phyloP scores from a whole-genome alignment of 2,113 vertebrate species.

The Megaceryle torquata region DNA sequence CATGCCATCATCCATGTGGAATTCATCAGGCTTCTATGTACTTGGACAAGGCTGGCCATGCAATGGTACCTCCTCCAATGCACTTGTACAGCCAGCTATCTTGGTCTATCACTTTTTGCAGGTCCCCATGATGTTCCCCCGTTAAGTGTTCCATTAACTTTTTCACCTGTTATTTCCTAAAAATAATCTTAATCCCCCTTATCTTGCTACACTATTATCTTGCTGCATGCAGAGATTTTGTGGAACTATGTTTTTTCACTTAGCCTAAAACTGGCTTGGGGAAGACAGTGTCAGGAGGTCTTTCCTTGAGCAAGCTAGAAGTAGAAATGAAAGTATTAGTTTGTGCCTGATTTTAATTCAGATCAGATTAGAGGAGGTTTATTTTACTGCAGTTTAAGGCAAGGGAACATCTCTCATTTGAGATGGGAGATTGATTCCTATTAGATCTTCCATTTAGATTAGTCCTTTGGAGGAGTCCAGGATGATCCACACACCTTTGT shows the following conservation, averaged over 20 bases:
- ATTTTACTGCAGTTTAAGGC: background rate
- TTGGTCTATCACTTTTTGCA: background rate
- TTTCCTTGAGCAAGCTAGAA: background rate
- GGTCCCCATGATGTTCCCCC: background rate
- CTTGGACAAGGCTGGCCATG: background rate
- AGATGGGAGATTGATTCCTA: background rate
- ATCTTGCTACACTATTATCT: slow-evolving; percentile 50
- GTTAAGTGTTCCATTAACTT: slow-evolving; percentile 58
- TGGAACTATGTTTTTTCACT: slow-evolving; percentile 3
- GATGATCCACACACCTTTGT: background rate
- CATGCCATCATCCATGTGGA: background rate
- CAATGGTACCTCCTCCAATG: background rate
- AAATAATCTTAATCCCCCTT: slow-evolving; percentile 46
- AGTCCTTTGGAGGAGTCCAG: background rate
- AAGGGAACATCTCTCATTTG: background rate
- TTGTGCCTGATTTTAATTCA: background rate
- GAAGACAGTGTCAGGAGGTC: background rate
- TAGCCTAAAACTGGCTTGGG: background rate
- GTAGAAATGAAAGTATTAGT: background rate
- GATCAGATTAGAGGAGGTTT: background rate
- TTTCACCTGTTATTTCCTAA: slow-evolving; percentile 35
- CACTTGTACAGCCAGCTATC: background rate
- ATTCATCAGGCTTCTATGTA: background rate
- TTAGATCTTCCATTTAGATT: background rate
- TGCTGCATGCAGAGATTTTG: slow-evolving; percentile 9